phyloP scores from a whole-genome alignment of 2,888 invertebrate genomes.

The Nemoura dubitans region DNA sequence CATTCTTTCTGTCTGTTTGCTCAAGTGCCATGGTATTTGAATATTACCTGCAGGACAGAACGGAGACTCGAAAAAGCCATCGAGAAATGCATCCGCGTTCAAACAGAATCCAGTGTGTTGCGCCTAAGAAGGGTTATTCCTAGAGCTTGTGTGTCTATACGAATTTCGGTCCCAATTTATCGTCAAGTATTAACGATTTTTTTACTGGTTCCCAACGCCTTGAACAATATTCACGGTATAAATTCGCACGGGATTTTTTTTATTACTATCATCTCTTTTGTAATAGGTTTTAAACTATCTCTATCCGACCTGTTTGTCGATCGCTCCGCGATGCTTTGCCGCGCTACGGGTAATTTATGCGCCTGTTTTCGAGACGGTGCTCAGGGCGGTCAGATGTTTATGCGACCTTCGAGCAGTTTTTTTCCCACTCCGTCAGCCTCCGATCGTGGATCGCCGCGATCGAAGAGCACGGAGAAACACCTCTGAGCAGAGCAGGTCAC shows the following conservation, averaged over 20 bases:
- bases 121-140: background rate
- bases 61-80: background rate
- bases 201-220: slow-evolving; percentile 17
- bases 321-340: background rate
- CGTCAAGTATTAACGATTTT: slow-evolving; percentile 34
- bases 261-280: slow-evolving; percentile 22
- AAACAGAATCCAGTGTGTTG: background rate
- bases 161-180: background rate
- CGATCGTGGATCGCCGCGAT: background rate
- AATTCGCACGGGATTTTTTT: slow-evolving; percentile 31
- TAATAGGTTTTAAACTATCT: slow-evolving; percentile 31
- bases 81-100: background rate
- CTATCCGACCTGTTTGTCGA: slow-evolving; percentile 17
- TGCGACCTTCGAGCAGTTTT: background rate
- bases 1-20: slow-evolving; percentile 13
- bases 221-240: slow-evolving; percentile 37
- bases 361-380: slow-evolving; percentile 21
- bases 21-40: background rate
- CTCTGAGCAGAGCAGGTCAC: slow-evolving; percentile 8
- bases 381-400: slow-evolving; percentile 21
- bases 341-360: slow-evolving; percentile 27
- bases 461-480: too few species aligned
- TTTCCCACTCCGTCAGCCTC: background rate
- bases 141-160: background rate
- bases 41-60: slow-evolving; percentile 10